A percentile compares a stretch with the other conserved stretches of the same genome.
phyloP scores from a whole-genome alignment of 2,797 vertebrate genomes.

The Hyperoplus lanceolatus region DNA sequence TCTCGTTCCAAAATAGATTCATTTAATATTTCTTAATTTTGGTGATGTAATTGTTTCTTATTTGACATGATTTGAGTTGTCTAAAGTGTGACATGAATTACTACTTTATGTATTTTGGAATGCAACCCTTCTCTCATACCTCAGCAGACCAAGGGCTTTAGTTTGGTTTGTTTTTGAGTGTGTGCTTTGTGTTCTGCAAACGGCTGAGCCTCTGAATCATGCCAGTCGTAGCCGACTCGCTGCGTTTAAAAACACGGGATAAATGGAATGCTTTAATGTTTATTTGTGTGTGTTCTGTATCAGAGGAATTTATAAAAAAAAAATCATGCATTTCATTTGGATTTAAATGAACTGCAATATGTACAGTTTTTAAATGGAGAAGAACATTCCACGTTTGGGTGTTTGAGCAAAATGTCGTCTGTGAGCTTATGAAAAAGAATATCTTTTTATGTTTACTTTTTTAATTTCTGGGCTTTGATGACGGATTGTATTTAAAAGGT shows the following conservation, averaged over 20 bases:
- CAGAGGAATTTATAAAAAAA: slow-evolving; percentile 13
- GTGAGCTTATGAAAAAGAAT: neutral
- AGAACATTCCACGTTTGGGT: slow-evolving; percentile 72
- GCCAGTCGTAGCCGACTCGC: neutral
- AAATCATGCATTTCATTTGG: slow-evolving; percentile 35
- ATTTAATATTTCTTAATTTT: neutral
- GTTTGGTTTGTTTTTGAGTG: slow-evolving; percentile 37
- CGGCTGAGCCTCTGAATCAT: slow-evolving; percentile 7
- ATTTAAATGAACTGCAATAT: slow-evolving; percentile 60
- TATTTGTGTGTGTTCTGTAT: slow-evolving; percentile 37
- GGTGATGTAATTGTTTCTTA: neutral
- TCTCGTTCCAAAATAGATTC: slow-evolving; percentile 21
- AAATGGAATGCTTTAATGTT: slow-evolving; percentile 53
- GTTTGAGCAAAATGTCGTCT: slow-evolving; percentile 32
- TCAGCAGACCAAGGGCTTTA: slow-evolving; percentile 64
- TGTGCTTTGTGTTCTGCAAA: slow-evolving; percentile 7
- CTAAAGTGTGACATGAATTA: neutral
- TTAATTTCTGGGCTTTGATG: slow-evolving; percentile 23
- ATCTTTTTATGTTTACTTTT: slow-evolving; percentile 4
- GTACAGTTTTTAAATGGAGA: slow-evolving; percentile 64
- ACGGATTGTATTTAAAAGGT: slow-evolving; percentile 67
- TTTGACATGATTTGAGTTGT: neutral
- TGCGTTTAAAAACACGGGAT: slow-evolving; percentile 17
- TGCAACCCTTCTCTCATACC: slow-evolving; percentile 53
- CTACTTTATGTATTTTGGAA: slow-evolving; percentile 9